These are phyloP conservation scores for Seira musarum DNA, from an alignment of 2,888 invertebrate species.

Conservation along the genomic window DNA sequence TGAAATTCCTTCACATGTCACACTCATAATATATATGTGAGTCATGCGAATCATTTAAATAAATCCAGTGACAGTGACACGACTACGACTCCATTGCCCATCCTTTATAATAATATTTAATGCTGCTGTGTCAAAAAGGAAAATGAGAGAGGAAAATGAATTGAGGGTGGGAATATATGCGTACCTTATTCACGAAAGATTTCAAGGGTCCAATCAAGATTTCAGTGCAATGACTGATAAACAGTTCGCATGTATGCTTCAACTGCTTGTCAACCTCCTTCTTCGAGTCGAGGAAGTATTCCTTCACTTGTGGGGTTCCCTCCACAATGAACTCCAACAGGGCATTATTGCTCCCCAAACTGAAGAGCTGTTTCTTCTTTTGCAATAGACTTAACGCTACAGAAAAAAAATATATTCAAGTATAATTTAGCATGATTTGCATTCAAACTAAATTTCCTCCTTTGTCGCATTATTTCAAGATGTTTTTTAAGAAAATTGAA, in stretches of 20 bases:
- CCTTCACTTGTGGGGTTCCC: slow-evolving; percentile 94
- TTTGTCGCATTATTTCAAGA: neutral
- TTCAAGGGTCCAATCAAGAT: slow-evolving; percentile 83
- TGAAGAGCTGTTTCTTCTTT: slow-evolving; percentile 89
- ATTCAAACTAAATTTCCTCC: slow-evolving; percentile 11
- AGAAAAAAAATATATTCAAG: slow-evolving; percentile 26
- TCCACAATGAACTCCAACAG: slow-evolving; percentile 92
- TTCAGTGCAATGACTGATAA: slow-evolving; percentile 86
- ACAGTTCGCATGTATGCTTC: slow-evolving; percentile 90
- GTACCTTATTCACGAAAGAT: slow-evolving; percentile 83
- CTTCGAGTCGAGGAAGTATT: slow-evolving; percentile 93
- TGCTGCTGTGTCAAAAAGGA: no score
- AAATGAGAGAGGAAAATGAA: slow-evolving; percentile 14
- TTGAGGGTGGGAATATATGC: slow-evolving; percentile 46
- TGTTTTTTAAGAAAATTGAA: slow-evolving; percentile 1
- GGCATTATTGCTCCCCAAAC: slow-evolving; percentile 89
- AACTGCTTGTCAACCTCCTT: slow-evolving; percentile 96
- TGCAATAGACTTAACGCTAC: slow-evolving; percentile 75
- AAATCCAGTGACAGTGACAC: no score
- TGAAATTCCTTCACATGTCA: no score
- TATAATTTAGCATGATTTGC: neutral
- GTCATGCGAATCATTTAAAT: no score
- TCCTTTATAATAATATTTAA: no score
- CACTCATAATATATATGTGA: no score
- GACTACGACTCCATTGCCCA: no score